Conservation (phyloP, 2,113 vertebrate species). For the Alosa alosa region DNA sequence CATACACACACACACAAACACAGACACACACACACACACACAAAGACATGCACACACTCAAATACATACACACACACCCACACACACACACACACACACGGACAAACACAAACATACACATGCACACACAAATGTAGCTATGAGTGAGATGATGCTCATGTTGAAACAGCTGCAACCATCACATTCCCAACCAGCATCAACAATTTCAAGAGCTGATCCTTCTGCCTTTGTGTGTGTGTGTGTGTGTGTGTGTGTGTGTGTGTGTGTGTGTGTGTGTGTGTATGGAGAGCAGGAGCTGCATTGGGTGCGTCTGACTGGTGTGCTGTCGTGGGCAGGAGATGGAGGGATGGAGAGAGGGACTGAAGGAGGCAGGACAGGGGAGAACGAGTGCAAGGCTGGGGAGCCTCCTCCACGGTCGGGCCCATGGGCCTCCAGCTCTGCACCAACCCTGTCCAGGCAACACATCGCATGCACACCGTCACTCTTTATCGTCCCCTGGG, state of each 20-base stretch:
- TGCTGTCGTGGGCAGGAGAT: constrained; percentile 40
- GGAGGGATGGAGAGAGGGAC: constrained; percentile 48
- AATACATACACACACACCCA: too few relatives aligned
- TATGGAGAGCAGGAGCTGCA: constrained; percentile 22
- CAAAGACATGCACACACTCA: too few relatives aligned
- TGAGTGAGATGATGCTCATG: too few relatives aligned
- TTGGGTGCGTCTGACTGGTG: constrained; percentile 16
- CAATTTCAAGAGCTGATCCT: too few relatives aligned
- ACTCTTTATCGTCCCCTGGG: constrained; percentile 34
- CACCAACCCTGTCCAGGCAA: constrained; percentile 37
- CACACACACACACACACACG: too few relatives aligned
- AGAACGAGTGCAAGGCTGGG: constrained; percentile 43
- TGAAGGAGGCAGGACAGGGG: not conserved
- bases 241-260: not conserved
- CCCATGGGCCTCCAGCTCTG: constrained; percentile 40
- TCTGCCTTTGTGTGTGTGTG: not conserved
- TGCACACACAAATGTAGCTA: too few relatives aligned
- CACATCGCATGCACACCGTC: constrained; percentile 45
- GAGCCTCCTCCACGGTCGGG: constrained; percentile 26
- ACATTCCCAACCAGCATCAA: not conserved
- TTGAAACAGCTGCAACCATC: not conserved
- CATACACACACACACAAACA: not conserved
- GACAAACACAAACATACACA: too few relatives aligned
- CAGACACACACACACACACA: not conserved
- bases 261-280: constrained; percentile 30